A percentile compares a stretch with the other conserved stretches of the same genome.
These are phyloP conservation scores for Enteromius unitaeniatus DNA, from an alignment of 2,797 vertebrate genomes.

Conservation along the genomic window DNA sequence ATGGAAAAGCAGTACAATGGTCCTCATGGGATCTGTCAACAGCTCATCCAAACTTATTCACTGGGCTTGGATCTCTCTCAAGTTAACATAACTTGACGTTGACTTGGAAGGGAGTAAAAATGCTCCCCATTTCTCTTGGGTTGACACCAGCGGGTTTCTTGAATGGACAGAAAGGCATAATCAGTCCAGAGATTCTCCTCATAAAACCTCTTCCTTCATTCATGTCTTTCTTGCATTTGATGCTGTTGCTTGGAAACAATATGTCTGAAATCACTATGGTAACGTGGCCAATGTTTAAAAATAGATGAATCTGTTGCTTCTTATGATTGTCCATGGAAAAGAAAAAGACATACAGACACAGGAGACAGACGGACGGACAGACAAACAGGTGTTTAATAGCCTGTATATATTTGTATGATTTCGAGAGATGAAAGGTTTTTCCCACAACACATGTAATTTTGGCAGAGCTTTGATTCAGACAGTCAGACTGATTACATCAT, in stretches of 20 bases:
- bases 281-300: constrained; percentile 85
- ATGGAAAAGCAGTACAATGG: neutral
- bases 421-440: neutral
- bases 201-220: constrained; percentile 79
- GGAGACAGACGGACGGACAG: constrained; percentile 3
- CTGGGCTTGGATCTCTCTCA: neutral
- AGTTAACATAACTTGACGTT: constrained; percentile 57
- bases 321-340: constrained; percentile 71
- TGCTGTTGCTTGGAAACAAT: constrained; percentile 94
- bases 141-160: constrained; percentile 34
- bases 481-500: constrained; percentile 5
- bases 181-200: constrained; percentile 67
- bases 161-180: constrained; percentile 55
- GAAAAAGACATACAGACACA: neutral
- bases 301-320: constrained; percentile 75
- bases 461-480: neutral
- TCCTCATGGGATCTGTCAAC: neutral
- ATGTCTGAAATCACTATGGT: constrained; percentile 93
- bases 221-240: constrained; percentile 80
- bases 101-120: constrained; percentile 52
- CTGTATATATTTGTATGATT: neutral
- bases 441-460: neutral
- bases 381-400: constrained; percentile 32
- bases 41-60: neutral
- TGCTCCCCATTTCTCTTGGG: constrained; percentile 8